A percentile compares a stretch with the other conserved stretches of the same genome.
These are phyloP conservation scores for Temnothorax rugatulus DNA, from an alignment of 2,888 invertebrate genomes.

Conservation along the genomic window DNA sequence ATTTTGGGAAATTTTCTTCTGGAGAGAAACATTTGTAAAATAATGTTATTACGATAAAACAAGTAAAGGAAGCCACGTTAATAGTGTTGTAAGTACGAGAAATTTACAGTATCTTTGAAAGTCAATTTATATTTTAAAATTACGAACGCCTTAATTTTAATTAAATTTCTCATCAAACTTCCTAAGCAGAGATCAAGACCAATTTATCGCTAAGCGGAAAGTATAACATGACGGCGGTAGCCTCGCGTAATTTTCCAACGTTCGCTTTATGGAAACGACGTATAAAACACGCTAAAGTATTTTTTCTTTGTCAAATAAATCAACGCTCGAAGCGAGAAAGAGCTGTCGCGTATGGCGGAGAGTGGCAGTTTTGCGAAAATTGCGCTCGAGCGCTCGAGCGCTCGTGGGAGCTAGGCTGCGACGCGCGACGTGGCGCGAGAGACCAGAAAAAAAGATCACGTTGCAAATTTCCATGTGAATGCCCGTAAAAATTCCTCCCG, in stretches of 20 bases:
- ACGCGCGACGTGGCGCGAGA: constrained; percentile 18
- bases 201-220: constrained; percentile 34
- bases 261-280: constrained; percentile 6
- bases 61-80: background rate
- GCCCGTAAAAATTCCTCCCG: constrained; percentile 42
- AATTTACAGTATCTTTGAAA: constrained; percentile 11
- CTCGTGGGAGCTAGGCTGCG: background rate
- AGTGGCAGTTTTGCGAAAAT: constrained; percentile 55
- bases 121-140: constrained; percentile 38
- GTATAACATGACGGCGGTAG: background rate
- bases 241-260: constrained; percentile 18
- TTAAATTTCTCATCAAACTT: constrained; percentile 45
- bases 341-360: constrained; percentile 12
- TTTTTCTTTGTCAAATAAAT: constrained; percentile 53
- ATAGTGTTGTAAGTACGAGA: background rate
- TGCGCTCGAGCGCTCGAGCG: constrained; percentile 2
- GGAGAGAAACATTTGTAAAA: background rate
- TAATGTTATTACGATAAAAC: background rate
- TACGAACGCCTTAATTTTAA: constrained; percentile 26
- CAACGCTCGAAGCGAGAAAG: constrained; percentile 28
- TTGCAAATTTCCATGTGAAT: constrained; percentile 59
- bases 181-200: constrained; percentile 16
- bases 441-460: constrained; percentile 32
- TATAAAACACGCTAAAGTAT: constrained; percentile 40
- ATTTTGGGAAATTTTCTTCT: background rate